phyloP scores from a whole-genome alignment of 2,113 vertebrate genomes.

The Acrocephalus arundinaceus region DNA sequence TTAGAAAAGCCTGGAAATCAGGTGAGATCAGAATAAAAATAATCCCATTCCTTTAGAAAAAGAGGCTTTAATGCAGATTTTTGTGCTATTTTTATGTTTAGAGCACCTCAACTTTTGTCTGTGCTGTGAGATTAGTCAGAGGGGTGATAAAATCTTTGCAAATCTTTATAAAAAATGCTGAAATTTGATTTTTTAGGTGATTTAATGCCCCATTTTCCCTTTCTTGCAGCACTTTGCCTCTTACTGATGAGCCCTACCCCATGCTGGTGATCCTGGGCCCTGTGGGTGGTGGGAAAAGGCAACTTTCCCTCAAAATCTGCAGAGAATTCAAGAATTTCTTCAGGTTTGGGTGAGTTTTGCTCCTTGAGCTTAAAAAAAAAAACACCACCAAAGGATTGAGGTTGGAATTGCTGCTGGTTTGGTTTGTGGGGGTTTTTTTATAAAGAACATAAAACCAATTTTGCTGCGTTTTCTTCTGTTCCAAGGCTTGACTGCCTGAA shows the following conservation, averaged over 20 bases:
- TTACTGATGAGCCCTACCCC: conserved; percentile 81
- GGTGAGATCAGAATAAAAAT: neutral
- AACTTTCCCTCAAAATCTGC: conserved; percentile 86
- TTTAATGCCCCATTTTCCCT: neutral
- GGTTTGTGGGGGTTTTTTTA: neutral
- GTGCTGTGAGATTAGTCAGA: fast-evolving
- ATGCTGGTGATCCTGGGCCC: conserved; percentile 90
- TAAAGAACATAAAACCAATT: neutral
- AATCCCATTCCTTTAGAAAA: neutral
- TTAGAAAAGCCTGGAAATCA: neutral
- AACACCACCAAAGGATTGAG: neutral
- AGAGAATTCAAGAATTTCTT: conserved; percentile 84
- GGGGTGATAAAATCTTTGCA: neutral
- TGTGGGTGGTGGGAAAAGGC: conserved; percentile 84
- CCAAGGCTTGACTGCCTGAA: neutral
- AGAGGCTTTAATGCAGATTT: neutral
- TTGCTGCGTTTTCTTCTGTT: neutral
- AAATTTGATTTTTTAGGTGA: neutral
- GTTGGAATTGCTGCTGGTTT: neutral
- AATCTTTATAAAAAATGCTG: neutral
- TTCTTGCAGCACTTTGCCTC: conserved; percentile 80
- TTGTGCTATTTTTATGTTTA: neutral
- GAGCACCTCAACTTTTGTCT: neutral
- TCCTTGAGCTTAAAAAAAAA: neutral
- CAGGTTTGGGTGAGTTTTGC: conserved; percentile 82